phyloP scores from a whole-genome alignment of 2,113 vertebrate genomes.

The Hippocampus barbouri region DNA sequence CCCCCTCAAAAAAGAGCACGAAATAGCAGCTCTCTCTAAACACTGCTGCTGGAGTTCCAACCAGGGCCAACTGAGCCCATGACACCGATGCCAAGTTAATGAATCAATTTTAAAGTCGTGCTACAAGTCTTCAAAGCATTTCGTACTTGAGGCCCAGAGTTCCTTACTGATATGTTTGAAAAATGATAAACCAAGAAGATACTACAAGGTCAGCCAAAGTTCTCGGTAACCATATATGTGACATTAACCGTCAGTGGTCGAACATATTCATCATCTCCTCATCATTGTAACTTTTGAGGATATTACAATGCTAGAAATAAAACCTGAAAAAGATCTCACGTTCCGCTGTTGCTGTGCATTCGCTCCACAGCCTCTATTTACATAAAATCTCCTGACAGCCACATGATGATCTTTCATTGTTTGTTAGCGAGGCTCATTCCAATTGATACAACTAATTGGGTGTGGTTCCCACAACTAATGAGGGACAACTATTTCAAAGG shows the following conservation, averaged over 20 bases:
- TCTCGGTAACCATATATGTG: not conserved
- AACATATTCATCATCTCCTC: not conserved
- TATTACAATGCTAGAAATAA: not conserved
- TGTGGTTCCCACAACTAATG: too few relatives aligned
- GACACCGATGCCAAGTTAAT: not conserved
- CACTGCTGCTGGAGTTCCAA: not conserved
- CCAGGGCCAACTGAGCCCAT: not conserved
- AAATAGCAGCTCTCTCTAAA: not conserved
- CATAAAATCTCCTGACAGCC: too few relatives aligned
- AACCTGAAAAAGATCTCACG: not conserved
- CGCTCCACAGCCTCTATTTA: too few relatives aligned
- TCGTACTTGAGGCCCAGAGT: not conserved
- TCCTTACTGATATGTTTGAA: not conserved
- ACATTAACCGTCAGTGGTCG: not conserved
- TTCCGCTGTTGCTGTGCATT: too few relatives aligned
- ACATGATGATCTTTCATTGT: too few relatives aligned
- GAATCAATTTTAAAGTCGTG: not conserved
- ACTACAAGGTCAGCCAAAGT: not conserved
- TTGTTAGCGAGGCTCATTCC: too few relatives aligned
- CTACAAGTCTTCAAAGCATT: not conserved
- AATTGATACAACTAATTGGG: too few relatives aligned
- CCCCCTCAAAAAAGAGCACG: not conserved
- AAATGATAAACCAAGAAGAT: not conserved
- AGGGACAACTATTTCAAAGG: too few relatives aligned
- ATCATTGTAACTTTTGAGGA: not conserved